Percentiles rank a stretch among this genome's conserved stretches.
Conservation (phyloP, 1,140 invertebrate genomes). For the Papilio dardanus region DNA sequence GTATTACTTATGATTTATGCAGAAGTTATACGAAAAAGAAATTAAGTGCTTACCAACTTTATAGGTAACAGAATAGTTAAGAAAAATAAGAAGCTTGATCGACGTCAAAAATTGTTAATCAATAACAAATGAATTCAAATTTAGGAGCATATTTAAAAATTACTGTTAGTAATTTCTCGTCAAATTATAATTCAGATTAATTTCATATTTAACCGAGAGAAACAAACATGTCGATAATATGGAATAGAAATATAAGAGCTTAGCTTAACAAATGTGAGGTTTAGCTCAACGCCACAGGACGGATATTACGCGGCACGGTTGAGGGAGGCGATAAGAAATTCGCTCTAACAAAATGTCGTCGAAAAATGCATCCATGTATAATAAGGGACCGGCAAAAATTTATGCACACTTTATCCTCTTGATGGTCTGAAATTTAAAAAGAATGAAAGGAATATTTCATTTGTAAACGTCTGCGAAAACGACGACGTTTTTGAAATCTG, state of each 20-base stretch:
- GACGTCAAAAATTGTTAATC: too few species aligned
- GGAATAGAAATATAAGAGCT: not conserved
- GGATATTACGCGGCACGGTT: not conserved
- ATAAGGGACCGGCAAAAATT: constrained; percentile 19
- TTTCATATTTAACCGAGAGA: not conserved
- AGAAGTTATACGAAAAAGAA: not conserved
- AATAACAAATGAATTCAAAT: too few species aligned
- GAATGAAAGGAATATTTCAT: constrained; percentile 13
- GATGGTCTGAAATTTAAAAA: constrained; percentile 12
- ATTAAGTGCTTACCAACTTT: not conserved
- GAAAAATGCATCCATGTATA: constrained; percentile 29
- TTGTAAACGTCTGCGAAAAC: constrained; percentile 12
- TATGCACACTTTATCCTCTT: constrained; percentile 21
- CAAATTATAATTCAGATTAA: too few species aligned
- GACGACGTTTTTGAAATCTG: constrained; percentile 10
- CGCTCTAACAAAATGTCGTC: constrained; percentile 25
- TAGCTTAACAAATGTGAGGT: constrained; percentile 16
- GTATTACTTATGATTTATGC: not conserved
- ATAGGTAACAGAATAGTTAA: too few species aligned
- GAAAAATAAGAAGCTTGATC: too few species aligned
- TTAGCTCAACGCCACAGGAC: constrained; percentile 11
- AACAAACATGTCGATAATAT: constrained; percentile 1
- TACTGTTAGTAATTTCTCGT: too few species aligned
- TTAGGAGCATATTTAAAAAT: too few species aligned
- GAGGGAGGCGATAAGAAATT: constrained; percentile 13